A percentile compares a stretch with the other conserved stretches of the same genome.
These are phyloP conservation scores for Homalodisca vitripennis DNA, from an alignment of 1,140 invertebrate species.

Conservation along the genomic window DNA sequence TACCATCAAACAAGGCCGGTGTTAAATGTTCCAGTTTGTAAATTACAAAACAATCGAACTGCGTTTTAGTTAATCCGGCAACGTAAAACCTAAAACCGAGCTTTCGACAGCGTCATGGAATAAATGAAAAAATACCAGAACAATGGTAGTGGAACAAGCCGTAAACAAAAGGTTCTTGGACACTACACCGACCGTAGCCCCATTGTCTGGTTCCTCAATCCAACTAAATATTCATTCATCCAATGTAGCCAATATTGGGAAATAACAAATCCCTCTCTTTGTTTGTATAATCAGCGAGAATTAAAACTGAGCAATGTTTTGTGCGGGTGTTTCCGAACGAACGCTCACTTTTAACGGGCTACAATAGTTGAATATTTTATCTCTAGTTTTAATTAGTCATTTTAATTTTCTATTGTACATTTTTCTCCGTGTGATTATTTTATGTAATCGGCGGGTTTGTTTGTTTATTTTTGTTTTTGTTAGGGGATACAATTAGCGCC, in stretches of 20 bases:
- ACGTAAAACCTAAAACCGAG: too few species aligned
- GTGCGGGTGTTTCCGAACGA: not conserved
- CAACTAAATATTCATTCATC: not conserved
- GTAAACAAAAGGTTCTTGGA: not conserved
- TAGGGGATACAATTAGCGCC: not conserved
- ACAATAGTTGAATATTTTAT: conserved; percentile 11
- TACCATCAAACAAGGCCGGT: too few species aligned
- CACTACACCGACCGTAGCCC: not conserved
- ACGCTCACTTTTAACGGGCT: not conserved
- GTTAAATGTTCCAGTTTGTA: too few species aligned
- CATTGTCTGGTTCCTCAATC: conserved; percentile 9
- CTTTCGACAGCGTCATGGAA: too few species aligned
- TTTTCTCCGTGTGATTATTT: conserved; percentile 10
- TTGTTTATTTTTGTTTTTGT: conserved; percentile 14
- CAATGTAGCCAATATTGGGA: conserved; percentile 2
- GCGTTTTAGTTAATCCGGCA: too few species aligned
- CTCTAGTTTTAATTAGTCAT: conserved; percentile 3
- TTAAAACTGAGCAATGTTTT: conserved; percentile 17
- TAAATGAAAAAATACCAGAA: not conserved
- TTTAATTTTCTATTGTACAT: not conserved
- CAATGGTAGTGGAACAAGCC: not conserved
- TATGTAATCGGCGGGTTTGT: not conserved
- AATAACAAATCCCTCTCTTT: not conserved
- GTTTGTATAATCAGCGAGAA: not conserved
- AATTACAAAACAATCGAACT: too few species aligned